phyloP scores from a whole-genome alignment of 2,113 vertebrate species.

The Parus major region DNA sequence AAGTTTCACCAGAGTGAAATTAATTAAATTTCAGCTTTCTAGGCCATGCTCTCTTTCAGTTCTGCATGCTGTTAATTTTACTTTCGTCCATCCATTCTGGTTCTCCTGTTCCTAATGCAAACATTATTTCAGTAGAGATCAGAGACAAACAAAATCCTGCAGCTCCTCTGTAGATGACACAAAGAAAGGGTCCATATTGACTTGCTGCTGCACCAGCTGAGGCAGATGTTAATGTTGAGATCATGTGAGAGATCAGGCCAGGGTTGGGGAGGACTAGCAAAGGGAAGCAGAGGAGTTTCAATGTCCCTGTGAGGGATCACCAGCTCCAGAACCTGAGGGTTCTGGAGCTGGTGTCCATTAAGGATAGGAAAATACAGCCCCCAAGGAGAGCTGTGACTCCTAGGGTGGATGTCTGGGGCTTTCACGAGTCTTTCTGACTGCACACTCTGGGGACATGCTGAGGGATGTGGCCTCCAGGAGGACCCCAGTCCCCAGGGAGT shows the following conservation, averaged over 20 bases:
- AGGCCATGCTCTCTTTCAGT: background rate
- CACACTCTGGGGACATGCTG: background rate
- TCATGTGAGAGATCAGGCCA: rapidly evolving
- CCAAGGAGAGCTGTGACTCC: background rate
- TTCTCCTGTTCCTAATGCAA: background rate
- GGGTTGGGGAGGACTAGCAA: background rate
- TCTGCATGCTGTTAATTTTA: background rate
- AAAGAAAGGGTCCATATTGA: background rate
- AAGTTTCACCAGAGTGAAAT: background rate
- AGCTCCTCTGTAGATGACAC: background rate
- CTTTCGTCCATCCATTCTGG: background rate
- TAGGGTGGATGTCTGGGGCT: background rate
- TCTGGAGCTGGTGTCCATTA: rapidly evolving
- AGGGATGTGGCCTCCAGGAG: rapidly evolving
- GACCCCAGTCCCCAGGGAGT: background rate
- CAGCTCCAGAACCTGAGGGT: background rate
- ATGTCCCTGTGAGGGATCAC: background rate
- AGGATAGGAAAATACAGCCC: background rate
- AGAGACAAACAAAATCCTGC: background rate
- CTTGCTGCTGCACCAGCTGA: background rate
- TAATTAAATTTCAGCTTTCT: background rate
- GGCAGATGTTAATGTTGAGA: background rate
- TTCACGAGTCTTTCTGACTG: rapidly evolving
- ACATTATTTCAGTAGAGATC: background rate
- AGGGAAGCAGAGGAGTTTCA: background rate